phyloP scores from a whole-genome alignment of 53 echinoderm and acorn worm genomes.

The Arbacia lixula region DNA sequence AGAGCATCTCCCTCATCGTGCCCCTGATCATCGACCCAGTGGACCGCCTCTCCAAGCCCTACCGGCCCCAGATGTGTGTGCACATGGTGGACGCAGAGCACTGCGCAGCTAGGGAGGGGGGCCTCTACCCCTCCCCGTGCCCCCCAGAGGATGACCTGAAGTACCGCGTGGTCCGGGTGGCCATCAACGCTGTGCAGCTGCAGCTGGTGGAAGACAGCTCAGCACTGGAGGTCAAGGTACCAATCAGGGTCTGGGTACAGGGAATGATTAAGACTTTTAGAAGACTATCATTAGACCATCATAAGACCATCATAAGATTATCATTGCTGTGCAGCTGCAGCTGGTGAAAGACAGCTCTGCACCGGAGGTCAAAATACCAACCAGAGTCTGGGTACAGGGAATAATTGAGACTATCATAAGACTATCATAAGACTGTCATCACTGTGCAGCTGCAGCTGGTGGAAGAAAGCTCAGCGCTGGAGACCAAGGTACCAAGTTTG shows the following conservation, averaged over 20 bases:
- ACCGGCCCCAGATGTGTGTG: constrained; percentile 73
- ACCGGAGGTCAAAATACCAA: constrained; percentile 71
- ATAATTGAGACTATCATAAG: too few species aligned
- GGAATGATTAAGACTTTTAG: background rate
- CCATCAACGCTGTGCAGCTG: constrained; percentile 74
- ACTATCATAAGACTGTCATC: too few species aligned
- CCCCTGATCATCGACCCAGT: constrained; percentile 79
- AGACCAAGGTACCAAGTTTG: constrained; percentile 81
- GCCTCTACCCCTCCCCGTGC: constrained; percentile 73
- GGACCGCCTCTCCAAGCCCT: constrained; percentile 77
- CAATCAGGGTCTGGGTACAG: background rate
- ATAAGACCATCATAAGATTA: too few species aligned
- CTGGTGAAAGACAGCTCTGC: constrained; percentile 88
- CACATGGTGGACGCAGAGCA: constrained; percentile 82
- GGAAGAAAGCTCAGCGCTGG: constrained; percentile 78
- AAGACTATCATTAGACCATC: too few species aligned
- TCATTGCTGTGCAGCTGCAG: constrained; percentile 77
- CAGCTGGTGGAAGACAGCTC: constrained; percentile 85
- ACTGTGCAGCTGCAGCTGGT: constrained; percentile 83
- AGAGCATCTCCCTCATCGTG: constrained; percentile 77
- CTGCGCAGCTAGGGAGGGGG: constrained; percentile 76
- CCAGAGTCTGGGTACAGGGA: too few species aligned
- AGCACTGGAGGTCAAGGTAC: constrained; percentile 76
- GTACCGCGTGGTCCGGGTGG: constrained; percentile 87
- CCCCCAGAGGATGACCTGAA: constrained; percentile 88